Evolutionary conservation across 1,140 invertebrate genomes (phyloP).

Genomic region (Batillaria attramentaria): DNA sequence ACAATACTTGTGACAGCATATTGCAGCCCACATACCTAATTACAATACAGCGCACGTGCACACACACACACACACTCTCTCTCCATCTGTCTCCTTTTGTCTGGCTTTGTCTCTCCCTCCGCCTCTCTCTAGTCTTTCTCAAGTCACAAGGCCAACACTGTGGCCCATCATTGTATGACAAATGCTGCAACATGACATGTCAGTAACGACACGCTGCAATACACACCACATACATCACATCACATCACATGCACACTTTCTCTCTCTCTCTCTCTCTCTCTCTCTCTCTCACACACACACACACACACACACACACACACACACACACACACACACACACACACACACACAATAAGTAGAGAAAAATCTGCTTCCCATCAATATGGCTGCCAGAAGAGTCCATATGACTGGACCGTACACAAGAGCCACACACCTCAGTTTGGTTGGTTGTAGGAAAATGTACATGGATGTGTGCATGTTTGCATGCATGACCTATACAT

Average conservation of each 20-base stretch:
- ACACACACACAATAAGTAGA: constrained; percentile 8
- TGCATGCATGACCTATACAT: no score
- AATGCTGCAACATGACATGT: not conserved
- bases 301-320: constrained; percentile 4
- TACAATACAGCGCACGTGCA: no score
- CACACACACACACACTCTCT: not conserved
- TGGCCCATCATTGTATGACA: not conserved
- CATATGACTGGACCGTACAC: no score
- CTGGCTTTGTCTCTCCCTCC: not conserved
- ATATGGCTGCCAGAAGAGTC: no score
- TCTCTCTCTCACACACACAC: not conserved
- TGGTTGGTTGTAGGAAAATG: no score
- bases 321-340: constrained; percentile 14
- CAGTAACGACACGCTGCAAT: not conserved
- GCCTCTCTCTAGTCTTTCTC: not conserved
- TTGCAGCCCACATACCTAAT: no score
- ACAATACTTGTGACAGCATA: no score
- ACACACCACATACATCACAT: not conserved
- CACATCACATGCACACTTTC: not conserved
- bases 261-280: not conserved
- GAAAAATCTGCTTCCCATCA: no score
- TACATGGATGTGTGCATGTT: no score
- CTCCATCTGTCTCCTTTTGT: not conserved
- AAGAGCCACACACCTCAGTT: no score
- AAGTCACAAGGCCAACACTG: not conserved